These are phyloP conservation scores for Athalia cordata DNA, from an alignment of 2,888 invertebrate species.

Conservation along the genomic window DNA sequence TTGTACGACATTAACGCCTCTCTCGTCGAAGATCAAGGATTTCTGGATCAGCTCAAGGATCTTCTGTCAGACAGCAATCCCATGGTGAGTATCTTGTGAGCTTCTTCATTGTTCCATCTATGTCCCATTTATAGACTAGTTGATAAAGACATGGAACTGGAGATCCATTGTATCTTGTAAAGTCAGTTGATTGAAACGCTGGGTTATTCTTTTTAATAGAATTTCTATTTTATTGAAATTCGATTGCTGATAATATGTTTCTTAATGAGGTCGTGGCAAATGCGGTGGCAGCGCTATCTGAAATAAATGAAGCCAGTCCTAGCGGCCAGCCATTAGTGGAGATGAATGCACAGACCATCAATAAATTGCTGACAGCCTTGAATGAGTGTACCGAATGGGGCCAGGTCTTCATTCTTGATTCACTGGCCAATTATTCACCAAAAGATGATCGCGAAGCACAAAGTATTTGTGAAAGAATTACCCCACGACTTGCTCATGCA, in stretches of 20 bases:
- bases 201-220: too few species aligned
- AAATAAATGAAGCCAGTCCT: conserved; percentile 97
- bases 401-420: conserved; percentile 98
- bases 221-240: neutral
- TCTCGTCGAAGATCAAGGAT: conserved; percentile 88
- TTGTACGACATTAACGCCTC: conserved; percentile 94
- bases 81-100: conserved; percentile 81
- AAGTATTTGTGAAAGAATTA: conserved; percentile 98
- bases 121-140: neutral
- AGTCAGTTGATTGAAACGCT: too few species aligned
- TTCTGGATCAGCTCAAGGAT: conserved; percentile 97
- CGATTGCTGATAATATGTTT: conserved; percentile 28
- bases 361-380: conserved; percentile 97
- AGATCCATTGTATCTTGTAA: too few species aligned
- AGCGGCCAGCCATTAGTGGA: conserved; percentile 96
- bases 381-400: conserved; percentile 99
- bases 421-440: conserved; percentile 96
- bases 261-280: conserved; percentile 89
- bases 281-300: conserved; percentile 98
- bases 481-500: conserved; percentile 97
- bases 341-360: conserved; percentile 98
- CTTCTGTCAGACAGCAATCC: conserved; percentile 99
- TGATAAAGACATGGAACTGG: neutral
- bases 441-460: conserved; percentile 98
- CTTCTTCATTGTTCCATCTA: neutral